Conservation (phyloP, 2,797 vertebrate genomes). For the Gallinago solitaria region DNA sequence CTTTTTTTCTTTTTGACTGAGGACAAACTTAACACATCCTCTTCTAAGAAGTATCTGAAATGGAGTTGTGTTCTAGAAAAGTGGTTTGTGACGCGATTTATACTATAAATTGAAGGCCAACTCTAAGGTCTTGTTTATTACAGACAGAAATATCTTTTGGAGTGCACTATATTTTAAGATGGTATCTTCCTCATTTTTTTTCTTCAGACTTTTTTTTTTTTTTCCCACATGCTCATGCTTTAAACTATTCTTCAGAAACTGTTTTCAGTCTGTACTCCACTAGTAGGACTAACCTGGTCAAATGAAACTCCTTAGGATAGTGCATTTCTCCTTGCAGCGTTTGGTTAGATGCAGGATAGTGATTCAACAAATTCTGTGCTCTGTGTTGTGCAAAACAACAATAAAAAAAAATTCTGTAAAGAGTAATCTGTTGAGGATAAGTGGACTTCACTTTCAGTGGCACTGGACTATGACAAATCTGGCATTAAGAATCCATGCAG, state of each 20-base stretch:
- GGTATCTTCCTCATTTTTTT: not conserved
- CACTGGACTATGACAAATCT: not conserved
- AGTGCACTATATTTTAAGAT: not conserved
- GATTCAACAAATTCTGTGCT: not conserved
- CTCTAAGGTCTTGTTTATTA: not conserved
- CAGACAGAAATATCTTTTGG: not conserved
- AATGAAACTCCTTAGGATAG: not conserved
- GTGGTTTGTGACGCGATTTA: not conserved
- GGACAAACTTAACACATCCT: fast-evolving
- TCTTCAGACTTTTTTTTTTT: not conserved
- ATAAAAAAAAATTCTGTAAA: not conserved
- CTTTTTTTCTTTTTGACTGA: not conserved
- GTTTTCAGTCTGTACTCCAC: not conserved
- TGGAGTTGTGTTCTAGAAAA: not conserved
- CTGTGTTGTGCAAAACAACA: not conserved
- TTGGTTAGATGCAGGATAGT: not conserved
- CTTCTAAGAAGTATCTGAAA: not conserved
- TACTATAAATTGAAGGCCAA: not conserved
- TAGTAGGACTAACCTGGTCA: not conserved
- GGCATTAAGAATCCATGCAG: not conserved
- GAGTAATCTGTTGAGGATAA: not conserved
- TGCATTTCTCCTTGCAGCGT: not conserved
- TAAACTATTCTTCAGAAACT: not conserved
- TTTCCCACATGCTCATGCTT: not conserved
- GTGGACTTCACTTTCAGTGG: not conserved